phyloP scores from a whole-genome alignment of 2,797 vertebrate genomes.

The Chloroceryle inda region DNA sequence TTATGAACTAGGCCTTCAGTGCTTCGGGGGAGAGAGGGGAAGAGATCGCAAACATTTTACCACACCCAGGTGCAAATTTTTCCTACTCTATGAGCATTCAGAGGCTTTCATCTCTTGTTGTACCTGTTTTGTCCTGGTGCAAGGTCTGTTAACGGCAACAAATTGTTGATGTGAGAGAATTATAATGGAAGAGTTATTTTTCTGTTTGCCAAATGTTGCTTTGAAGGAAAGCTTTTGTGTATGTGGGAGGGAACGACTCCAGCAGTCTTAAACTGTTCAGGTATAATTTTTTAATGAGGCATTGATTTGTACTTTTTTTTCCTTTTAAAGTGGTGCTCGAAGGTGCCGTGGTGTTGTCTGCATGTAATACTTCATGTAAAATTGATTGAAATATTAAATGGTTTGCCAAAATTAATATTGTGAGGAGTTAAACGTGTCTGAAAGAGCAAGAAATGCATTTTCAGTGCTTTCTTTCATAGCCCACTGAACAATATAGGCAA shows the following conservation, averaged over 20 bases:
- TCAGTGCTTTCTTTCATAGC: neutral
- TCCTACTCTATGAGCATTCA: neutral
- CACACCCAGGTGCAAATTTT: slow-evolving; percentile 27
- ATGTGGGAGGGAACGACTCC: neutral
- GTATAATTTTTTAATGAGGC: slow-evolving; percentile 31
- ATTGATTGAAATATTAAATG: neutral
- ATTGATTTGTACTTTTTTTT: neutral
- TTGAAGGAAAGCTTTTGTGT: slow-evolving; percentile 15
- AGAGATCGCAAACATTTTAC: neutral
- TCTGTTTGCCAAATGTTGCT: neutral
- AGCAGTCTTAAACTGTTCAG: neutral
- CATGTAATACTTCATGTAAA: neutral
- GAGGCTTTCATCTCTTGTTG: slow-evolving; percentile 31
- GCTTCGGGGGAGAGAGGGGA: neutral
- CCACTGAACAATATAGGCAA: slow-evolving; percentile 42
- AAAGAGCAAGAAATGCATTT: slow-evolving; percentile 15
- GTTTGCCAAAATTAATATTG: neutral
- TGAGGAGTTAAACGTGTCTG: neutral
- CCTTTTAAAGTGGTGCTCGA: neutral
- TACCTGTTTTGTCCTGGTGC: slow-evolving; percentile 31
- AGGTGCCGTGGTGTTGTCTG: neutral
- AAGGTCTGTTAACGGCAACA: neutral
- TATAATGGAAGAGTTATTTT: neutral
- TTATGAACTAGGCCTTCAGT: slow-evolving; percentile 45
- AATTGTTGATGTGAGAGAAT: slow-evolving; percentile 29